Conservation (phyloP, 2,888 invertebrate species). For the Villa cingulata region DNA sequence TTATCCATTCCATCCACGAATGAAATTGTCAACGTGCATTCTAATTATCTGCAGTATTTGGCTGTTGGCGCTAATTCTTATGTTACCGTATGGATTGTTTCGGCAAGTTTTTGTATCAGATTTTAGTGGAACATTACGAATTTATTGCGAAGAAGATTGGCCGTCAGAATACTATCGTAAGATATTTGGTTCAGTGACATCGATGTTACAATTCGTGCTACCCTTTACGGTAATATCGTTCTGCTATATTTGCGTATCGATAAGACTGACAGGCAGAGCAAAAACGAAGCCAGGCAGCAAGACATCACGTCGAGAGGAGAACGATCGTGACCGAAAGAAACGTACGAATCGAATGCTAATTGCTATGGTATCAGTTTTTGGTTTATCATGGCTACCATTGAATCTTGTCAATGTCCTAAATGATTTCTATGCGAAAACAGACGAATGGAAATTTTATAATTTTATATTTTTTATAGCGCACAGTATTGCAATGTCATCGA, state of each 20-base stretch:
- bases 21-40: slow-evolving; percentile 77
- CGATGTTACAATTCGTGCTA: slow-evolving; percentile 82
- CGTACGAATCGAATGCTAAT: slow-evolving; percentile 94
- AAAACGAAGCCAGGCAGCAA: slow-evolving; percentile 73
- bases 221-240: slow-evolving; percentile 89
- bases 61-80: slow-evolving; percentile 75
- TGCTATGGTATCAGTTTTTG: slow-evolving; percentile 93
- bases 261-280: slow-evolving; percentile 71
- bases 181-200: slow-evolving; percentile 75
- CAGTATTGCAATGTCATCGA: slow-evolving; percentile 88
- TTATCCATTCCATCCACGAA: slow-evolving; percentile 85
- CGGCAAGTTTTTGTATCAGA: slow-evolving; percentile 31
- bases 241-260: slow-evolving; percentile 85
- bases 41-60: slow-evolving; percentile 80
- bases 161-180: slow-evolving; percentile 66
- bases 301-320: slow-evolving; percentile 74
- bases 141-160: slow-evolving; percentile 82
- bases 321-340: slow-evolving; percentile 77
- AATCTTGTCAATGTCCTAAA: slow-evolving; percentile 80
- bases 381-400: slow-evolving; percentile 88
- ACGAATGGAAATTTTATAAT: slow-evolving; percentile 68
- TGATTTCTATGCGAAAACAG: slow-evolving; percentile 62
- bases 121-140: slow-evolving; percentile 30
- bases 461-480: slow-evolving; percentile 84
- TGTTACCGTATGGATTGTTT: slow-evolving; percentile 66